Base-by-base conservation (phyloP, 2,113 vertebrate genomes). In the Etheostoma cragini region DNA sequence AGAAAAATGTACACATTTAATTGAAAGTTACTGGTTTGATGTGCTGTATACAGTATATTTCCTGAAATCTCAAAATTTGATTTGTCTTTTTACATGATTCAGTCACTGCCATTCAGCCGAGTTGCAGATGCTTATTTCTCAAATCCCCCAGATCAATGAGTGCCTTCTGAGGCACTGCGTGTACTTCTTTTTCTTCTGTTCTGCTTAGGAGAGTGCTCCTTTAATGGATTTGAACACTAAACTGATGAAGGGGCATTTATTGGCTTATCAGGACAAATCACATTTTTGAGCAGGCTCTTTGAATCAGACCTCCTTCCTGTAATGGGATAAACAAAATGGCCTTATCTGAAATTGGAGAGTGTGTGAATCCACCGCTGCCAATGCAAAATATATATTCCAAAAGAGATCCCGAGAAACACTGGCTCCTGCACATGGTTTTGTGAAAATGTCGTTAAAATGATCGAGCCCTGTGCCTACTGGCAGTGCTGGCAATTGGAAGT, bases 191-290 rank as follows among this genome's bases (percentile, higher is more conserved):
- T 22, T 46, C 38, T 47, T 33, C 67, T 42, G 11, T 85, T 72
- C 78, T 80, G 73, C 60, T 26, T 70, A 78, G 75, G 47, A 85
- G 78, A 92, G 82, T 80, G 84, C 71, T 78, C 52, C 74, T 80
- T 82, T 91, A 92, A 91, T 89, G 89, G 83, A 89, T 89, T 58
- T 85, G 77, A 91, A 89, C 84, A 72, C 82, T 92, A 91, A 91
- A 92, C 86, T 77, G 84, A 92, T 93, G 80, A 86, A 89, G 73
- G 74, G 75, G 78, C 80, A 78, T 89, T 89, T 87, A 92, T 88
- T 91, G 87, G 87, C 87, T 92, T 91, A 90, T 92, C 67, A 10
- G 68, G 78, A 82, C 70, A 85, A 82, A 91, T 88, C 81, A 72
- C 63, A 72, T 89, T 89, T 86, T 85, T 89, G 30, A 72, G 54